Evolutionary conservation across 2,797 vertebrate species (phyloP).

Genomic region (Characodon lateralis): DNA sequence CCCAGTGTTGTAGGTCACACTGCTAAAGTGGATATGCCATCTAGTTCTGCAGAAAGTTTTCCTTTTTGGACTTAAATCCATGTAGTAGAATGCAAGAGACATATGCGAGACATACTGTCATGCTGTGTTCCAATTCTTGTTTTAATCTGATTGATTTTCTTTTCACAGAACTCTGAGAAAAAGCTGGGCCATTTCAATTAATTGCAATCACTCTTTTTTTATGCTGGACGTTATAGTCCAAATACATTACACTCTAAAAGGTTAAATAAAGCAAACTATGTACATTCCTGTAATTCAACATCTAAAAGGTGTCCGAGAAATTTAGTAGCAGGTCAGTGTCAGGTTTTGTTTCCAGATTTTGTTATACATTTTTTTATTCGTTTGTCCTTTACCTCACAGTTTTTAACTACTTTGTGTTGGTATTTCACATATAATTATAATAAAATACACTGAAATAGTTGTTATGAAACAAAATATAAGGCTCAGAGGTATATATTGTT

Average conservation of each 20-base stretch:
- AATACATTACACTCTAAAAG: not conserved
- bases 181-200: slow-evolving; percentile 35
- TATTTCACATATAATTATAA: not conserved
- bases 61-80: slow-evolving; percentile 44
- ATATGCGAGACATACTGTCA: slow-evolving; percentile 29
- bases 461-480: not conserved
- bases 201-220: slow-evolving; percentile 18
- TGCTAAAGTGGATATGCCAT: slow-evolving; percentile 44
- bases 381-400: not conserved
- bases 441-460: not conserved
- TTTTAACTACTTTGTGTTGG: too few relatives aligned
- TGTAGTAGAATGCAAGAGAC: slow-evolving; percentile 5
- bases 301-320: not conserved
- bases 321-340: not conserved
- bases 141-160: slow-evolving; percentile 58
- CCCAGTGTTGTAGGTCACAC: slow-evolving; percentile 29
- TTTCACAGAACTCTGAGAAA: slow-evolving; percentile 44
- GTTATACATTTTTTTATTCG: not conserved
- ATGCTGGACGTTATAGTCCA: not conserved
- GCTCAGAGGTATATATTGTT: not conserved
- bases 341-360: not conserved
- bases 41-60: slow-evolving; percentile 46
- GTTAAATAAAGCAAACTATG: too few relatives aligned
- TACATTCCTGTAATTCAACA: too few relatives aligned
- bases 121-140: slow-evolving; percentile 43